Conservation (phyloP, 2,113 vertebrate genomes). For the Protobothrops flavoviridis region DNA sequence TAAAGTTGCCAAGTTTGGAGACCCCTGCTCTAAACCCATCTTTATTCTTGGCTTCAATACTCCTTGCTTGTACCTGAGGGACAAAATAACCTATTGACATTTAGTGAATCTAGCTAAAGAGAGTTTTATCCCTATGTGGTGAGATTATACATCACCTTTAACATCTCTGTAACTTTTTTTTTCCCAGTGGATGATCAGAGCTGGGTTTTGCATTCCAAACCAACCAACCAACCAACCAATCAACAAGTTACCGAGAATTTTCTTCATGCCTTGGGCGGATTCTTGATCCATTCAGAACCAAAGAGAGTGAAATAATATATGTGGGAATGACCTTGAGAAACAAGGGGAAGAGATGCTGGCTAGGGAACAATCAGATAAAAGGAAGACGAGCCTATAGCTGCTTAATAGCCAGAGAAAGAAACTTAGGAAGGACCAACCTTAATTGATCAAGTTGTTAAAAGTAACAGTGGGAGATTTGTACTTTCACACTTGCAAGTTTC, state of each 20-base stretch:
- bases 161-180: not conserved
- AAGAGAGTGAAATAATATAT: not conserved
- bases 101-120: not conserved
- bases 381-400: too few relatives aligned
- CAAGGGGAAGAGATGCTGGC: too few relatives aligned
- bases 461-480: too few relatives aligned
- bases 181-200: not conserved
- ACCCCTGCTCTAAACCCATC: not conserved
- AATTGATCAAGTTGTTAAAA: too few relatives aligned
- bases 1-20: not conserved
- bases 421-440: too few relatives aligned
- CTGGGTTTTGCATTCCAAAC: not conserved
- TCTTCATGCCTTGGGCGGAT: not conserved
- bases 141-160: not conserved
- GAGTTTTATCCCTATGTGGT: not conserved
- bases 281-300: not conserved
- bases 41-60: not conserved
- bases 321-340: too few relatives aligned
- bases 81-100: not conserved
- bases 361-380: too few relatives aligned
- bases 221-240: not conserved
- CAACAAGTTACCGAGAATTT: not conserved
- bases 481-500: too few relatives aligned
- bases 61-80: not conserved
- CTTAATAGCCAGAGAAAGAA: too few relatives aligned